These are phyloP conservation scores for Murina feae DNA, from an alignment of 2,113 vertebrate species.

Conservation along the genomic window DNA sequence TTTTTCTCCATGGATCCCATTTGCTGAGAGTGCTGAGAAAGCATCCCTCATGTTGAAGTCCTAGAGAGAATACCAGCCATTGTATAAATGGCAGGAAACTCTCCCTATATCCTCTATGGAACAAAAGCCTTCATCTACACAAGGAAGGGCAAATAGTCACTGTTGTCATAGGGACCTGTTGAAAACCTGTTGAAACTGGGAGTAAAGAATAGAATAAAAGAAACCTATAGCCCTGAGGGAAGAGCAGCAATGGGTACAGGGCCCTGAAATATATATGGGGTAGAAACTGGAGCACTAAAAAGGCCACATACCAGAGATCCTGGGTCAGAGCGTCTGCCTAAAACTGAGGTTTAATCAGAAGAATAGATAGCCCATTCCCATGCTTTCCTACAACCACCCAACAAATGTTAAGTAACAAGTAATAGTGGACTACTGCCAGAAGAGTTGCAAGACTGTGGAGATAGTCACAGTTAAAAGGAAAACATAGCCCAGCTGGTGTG, in stretches of 20 bases:
- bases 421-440: neutral
- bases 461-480: neutral
- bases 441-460: neutral
- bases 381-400: neutral
- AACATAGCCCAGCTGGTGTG: neutral
- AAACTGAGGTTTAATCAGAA: conserved; percentile 17
- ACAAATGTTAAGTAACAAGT: neutral
- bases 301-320: neutral
- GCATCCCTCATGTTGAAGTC: neutral
- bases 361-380: neutral
- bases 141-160: neutral
- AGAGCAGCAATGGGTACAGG: neutral
- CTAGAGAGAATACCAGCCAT: neutral
- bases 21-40: neutral
- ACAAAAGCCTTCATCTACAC: neutral
- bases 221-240: neutral
- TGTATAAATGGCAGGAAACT: neutral
- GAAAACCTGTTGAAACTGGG: neutral
- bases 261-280: neutral
- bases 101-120: neutral
- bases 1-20: neutral
- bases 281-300: neutral
- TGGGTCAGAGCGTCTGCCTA: neutral
- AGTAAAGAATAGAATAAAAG: neutral
- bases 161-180: neutral